These are phyloP conservation scores for Nyctibius grandis DNA, from an alignment of 2,797 vertebrate species.

Conservation along the genomic window DNA sequence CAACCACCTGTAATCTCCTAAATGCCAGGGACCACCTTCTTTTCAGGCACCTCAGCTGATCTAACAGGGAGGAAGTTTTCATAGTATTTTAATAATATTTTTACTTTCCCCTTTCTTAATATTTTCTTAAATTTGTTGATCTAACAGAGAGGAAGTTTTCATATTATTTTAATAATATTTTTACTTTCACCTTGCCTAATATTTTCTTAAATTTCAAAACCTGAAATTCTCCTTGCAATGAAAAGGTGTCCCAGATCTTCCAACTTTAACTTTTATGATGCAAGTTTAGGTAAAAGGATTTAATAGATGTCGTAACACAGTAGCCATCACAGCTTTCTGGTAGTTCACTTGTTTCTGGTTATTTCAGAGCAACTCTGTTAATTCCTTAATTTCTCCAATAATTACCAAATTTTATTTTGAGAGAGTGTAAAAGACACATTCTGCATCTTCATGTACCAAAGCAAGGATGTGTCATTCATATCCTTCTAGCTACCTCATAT, in stretches of 20 bases:
- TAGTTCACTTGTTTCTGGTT: background rate
- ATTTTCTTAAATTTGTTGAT: too few species aligned
- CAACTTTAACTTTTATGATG: background rate
- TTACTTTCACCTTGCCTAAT: background rate
- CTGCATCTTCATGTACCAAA: background rate
- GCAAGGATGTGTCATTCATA: background rate
- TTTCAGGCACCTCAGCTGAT: background rate
- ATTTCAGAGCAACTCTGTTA: background rate
- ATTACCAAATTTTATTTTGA: background rate
- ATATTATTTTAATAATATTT: background rate
- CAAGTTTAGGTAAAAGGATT: background rate
- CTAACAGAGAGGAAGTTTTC: background rate
- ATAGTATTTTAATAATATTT: background rate
- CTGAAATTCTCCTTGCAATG: background rate
- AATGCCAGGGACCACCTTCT: background rate
- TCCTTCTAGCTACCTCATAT: background rate
- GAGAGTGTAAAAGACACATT: background rate
- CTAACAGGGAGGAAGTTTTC: background rate
- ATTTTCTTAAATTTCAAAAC: background rate
- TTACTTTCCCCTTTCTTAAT: background rate
- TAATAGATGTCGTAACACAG: background rate
- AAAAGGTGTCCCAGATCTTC: background rate
- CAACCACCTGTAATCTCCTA: background rate
- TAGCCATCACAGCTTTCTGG: background rate
- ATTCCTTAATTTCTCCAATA: background rate